Evolutionary conservation across 2,888 invertebrate genomes (phyloP).

Genomic region (Pasiphila rectangulata): DNA sequence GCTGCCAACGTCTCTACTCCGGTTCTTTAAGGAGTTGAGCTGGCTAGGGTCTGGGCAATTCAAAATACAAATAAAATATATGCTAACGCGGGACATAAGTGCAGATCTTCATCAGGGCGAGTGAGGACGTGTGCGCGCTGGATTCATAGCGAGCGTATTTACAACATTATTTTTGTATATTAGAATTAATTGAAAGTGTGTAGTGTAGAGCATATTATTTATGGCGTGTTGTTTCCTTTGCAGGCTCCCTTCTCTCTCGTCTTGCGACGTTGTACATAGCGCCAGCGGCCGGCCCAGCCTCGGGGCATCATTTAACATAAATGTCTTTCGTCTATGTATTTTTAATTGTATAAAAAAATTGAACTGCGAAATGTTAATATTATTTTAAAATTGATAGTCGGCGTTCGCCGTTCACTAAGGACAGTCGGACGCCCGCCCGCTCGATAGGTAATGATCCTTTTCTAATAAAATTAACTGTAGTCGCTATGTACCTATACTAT

Average conservation of each 20-base stretch:
- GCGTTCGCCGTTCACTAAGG: slow-evolving; percentile 16
- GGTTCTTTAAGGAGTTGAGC: too few relatives aligned
- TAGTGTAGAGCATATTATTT: neutral
- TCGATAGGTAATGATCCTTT: slow-evolving; percentile 38
- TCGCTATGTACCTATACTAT: slow-evolving; percentile 49
- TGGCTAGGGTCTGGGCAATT: too few relatives aligned
- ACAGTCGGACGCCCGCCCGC: slow-evolving; percentile 29
- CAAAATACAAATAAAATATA: too few relatives aligned
- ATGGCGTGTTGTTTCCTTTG: slow-evolving; percentile 18
- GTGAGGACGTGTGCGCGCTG: too few relatives aligned
- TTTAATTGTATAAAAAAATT: slow-evolving; percentile 29
- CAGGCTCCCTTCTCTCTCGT: slow-evolving; percentile 46
- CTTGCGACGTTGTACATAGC: slow-evolving; percentile 54
- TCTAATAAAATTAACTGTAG: slow-evolving; percentile 71
- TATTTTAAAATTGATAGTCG: slow-evolving; percentile 55
- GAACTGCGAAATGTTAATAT: slow-evolving; percentile 47
- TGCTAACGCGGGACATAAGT: too few relatives aligned
- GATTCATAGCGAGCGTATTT: too few relatives aligned
- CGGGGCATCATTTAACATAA: slow-evolving; percentile 17
- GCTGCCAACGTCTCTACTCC: too few relatives aligned
- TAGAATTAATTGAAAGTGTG: too few relatives aligned
- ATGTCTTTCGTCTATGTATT: slow-evolving; percentile 37
- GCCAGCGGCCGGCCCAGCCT: neutral
- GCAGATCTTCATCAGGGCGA: too few relatives aligned
- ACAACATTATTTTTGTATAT: too few relatives aligned